Evolutionary conservation across 2,888 invertebrate genomes (phyloP).

Genomic region (Stegophylla sp.): DNA sequence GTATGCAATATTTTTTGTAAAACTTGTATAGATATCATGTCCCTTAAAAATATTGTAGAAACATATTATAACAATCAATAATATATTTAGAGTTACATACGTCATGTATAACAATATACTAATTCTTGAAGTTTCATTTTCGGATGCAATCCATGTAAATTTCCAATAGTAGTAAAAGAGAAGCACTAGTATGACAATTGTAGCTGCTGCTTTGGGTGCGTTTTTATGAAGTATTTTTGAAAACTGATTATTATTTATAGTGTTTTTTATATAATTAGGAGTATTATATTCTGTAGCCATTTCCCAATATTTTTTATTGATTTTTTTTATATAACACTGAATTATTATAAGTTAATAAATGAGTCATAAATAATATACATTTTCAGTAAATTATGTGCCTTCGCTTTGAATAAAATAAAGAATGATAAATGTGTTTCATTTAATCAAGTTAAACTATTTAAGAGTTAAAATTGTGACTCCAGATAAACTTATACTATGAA

Average conservation of each 20-base stretch:
- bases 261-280: conserved; percentile 25
- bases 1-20: conserved; percentile 39
- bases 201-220: conserved; percentile 6
- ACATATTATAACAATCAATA: conserved; percentile 49
- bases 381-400: not conserved
- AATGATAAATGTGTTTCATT: no score
- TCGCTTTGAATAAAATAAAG: not conserved
- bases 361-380: no score
- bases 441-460: no score
- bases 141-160: conserved; percentile 1
- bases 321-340: not conserved
- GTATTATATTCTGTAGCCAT: conserved; percentile 28
- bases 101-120: conserved; percentile 55
- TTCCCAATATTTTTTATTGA: not conserved
- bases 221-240: conserved; percentile 26
- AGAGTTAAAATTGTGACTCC: no score
- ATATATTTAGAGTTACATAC: conserved; percentile 56
- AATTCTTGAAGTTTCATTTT: conserved; percentile 55
- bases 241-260: conserved; percentile 44
- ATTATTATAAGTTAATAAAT: not conserved
- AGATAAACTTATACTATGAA: no score
- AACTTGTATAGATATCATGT: conserved; percentile 29
- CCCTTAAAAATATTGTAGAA: conserved; percentile 51
- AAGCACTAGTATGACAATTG: conserved; percentile 32
- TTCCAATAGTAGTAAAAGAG: conserved; percentile 37